A percentile compares a stretch with the other conserved stretches of the same genome.
phyloP scores from a whole-genome alignment of 2,113 vertebrate species.

The Hippolais icterina region DNA sequence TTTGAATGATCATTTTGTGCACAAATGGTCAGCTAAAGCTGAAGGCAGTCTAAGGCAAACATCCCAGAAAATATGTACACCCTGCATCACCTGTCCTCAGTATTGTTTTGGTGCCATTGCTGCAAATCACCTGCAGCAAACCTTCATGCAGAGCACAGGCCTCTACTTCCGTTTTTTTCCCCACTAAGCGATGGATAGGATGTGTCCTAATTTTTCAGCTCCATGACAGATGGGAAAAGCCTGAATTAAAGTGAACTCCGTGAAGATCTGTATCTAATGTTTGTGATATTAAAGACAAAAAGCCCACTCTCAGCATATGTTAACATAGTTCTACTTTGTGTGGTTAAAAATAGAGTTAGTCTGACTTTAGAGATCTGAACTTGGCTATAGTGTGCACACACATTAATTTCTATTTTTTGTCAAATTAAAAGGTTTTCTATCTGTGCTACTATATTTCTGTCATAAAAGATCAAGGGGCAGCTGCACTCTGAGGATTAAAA shows the following conservation, averaged over 20 bases:
- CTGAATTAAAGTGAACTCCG: neutral
- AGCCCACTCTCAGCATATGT: neutral
- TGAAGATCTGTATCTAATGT: slow-evolving; percentile 1
- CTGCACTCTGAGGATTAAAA: neutral
- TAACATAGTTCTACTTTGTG: neutral
- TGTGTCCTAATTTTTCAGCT: slow-evolving; percentile 12
- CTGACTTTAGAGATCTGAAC: slow-evolving; percentile 17
- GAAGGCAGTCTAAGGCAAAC: neutral
- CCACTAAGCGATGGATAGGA: neutral
- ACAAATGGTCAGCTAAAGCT: neutral
- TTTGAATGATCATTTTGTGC: neutral
- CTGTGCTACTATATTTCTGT: neutral
- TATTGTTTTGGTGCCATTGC: neutral
- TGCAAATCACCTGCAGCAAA: neutral
- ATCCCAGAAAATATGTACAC: neutral
- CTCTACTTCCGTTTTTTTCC: neutral
- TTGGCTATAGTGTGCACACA: neutral
- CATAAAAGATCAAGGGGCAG: neutral
- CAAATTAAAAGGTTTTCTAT: neutral
- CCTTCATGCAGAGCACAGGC: neutral
- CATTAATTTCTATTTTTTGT: neutral
- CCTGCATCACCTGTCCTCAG: neutral
- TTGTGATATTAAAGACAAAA: slow-evolving; percentile 13
- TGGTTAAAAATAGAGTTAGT: slow-evolving; percentile 4
- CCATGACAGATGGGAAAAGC: slow-evolving; percentile 10